Conservation (phyloP, 2,888 invertebrate genomes). For the Steinernema hermaphroditum region DNA sequence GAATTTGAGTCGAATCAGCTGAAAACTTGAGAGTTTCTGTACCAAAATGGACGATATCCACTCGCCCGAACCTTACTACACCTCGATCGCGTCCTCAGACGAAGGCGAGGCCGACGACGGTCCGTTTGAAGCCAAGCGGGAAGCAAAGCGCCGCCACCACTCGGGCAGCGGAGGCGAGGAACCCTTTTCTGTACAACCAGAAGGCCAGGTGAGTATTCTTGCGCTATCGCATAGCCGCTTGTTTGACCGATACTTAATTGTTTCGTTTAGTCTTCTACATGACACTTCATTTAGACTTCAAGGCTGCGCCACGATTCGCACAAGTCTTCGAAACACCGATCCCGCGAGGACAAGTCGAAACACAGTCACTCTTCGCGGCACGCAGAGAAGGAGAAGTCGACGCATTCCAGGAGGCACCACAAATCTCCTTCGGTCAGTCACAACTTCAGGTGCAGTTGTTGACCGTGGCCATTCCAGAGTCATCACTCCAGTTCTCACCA, state of each 20-base stretch:
- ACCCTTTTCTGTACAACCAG: slow-evolving; percentile 52
- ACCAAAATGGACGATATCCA: not conserved
- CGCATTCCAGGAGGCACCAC: not conserved
- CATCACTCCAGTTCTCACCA: not conserved
- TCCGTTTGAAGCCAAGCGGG: no score
- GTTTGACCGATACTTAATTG: no score
- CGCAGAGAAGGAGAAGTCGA: not conserved
- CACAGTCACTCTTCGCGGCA: not conserved
- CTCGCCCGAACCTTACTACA: slow-evolving; percentile 8
- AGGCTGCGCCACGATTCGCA: not conserved
- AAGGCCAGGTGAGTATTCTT: slow-evolving; percentile 42
- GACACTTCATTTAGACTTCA: no score
- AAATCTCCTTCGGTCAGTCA: not conserved
- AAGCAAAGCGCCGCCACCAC: no score
- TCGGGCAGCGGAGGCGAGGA: slow-evolving; percentile 41
- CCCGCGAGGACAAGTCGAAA: not conserved
- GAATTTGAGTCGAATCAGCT: no score
- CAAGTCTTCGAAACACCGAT: not conserved
- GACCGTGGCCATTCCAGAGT: not conserved
- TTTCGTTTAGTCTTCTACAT: no score
- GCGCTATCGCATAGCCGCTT: no score
- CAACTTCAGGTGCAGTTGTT: no score
- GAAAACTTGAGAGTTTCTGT: not conserved
- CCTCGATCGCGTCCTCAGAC: not conserved
- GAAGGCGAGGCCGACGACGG: not conserved